Evolutionary conservation across 2,888 invertebrate species (phyloP).

Genomic region (Megastigmus dorsalis): DNA sequence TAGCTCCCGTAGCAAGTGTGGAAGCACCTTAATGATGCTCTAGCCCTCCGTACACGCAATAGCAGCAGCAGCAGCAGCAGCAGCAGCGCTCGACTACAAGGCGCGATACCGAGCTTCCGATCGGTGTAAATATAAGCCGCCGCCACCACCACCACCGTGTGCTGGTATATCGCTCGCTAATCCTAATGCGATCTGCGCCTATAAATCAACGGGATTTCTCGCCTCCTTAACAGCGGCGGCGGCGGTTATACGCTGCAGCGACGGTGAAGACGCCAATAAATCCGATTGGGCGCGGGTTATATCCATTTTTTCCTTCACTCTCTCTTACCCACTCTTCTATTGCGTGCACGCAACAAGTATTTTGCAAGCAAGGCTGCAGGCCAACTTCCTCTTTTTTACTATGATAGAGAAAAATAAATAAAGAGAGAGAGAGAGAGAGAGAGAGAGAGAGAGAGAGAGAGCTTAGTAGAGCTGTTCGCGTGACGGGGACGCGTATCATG

Average conservation of each 20-base stretch:
- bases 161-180: slow-evolving; percentile 16
- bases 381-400: not conserved
- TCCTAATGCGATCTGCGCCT: slow-evolving; percentile 47
- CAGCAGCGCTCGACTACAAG: not conserved
- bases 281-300: slow-evolving; percentile 10
- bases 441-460: no score
- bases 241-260: no score
- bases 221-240: slow-evolving; percentile 41
- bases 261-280: slow-evolving; percentile 20
- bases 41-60: no score
- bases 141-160: no score
- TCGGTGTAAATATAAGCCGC: slow-evolving; percentile 44
- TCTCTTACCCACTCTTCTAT: no score
- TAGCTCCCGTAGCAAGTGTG: no score
- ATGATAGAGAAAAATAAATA: no score
- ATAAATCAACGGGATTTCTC: slow-evolving; percentile 50
- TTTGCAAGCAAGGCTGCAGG: not conserved
- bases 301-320: not conserved
- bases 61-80: no score
- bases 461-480: not conserved
- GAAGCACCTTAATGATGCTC: no score
- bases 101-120: slow-evolving; percentile 45
- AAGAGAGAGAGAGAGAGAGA: no score
- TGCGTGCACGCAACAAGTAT: slow-evolving; percentile 43
- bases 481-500: not conserved